Evolutionary conservation across 2,797 vertebrate species (phyloP), one percentile per base, ranked within the genome.

Genomic region (Falco columbarius): DNA sequence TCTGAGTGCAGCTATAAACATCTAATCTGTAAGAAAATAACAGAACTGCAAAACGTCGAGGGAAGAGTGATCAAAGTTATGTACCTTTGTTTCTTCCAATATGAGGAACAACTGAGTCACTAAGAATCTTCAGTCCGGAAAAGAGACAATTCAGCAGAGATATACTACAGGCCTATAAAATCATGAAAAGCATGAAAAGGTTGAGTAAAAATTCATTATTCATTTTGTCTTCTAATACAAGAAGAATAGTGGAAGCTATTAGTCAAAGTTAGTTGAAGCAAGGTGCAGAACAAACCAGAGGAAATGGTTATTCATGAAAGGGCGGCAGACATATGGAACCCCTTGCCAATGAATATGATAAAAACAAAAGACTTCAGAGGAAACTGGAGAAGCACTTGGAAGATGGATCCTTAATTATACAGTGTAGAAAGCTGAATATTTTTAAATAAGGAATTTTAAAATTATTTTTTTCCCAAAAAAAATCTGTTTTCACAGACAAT

Each of bases 151-250:
- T 68, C 76, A 74, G 14, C 24, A 16, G 8, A 55, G 9, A 29
- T 38, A 49, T 19, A 29, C 6, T 47, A 22, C 4, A 74, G 15
- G 16, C 29, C 42, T 63, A 38, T 29, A 90, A 92, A 86, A 34
- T 59, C 12, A 51, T 52, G 59, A 89, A 62, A 84, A 73, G 12
- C 24, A 52, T 44, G 17, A 94, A 62, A 4, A 79, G 8, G 7
- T 9, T 76, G 55, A 90, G 86, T 44, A 95, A 94, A 94, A 93
- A 44, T 36, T 84, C 17, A 7, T 72, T 92, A 72, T 70, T 84
- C 16, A 68, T 79, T 88, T 87, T 89, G 4, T 42, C 19, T 90
- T 62, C 70, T 84, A 79, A 58, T 40, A 27, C 21, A 74, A 76
- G 55, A 90, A 66, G 36, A 86, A 71, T 10, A 51, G 34, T 54